phyloP scores from a whole-genome alignment of 2,888 invertebrate species.

The Tethea ocularis region DNA sequence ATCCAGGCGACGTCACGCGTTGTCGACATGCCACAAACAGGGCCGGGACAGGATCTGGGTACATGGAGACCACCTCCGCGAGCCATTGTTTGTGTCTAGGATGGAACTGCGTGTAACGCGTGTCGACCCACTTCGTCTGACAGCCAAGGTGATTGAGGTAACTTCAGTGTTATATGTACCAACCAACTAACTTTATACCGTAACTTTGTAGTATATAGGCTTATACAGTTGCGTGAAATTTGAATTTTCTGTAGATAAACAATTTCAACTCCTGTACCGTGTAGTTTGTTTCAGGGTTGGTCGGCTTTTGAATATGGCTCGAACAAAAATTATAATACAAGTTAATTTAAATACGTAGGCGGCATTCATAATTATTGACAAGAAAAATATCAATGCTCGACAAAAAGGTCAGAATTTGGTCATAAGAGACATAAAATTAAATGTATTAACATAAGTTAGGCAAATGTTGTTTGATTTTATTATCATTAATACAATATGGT shows the following conservation, averaged over 20 bases:
- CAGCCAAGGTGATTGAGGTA: conserved; percentile 15
- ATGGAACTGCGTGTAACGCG: conserved; percentile 5
- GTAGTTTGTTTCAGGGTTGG: too few species aligned
- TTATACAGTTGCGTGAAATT: too few species aligned
- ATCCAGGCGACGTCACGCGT: neutral
- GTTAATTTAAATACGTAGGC: too few species aligned
- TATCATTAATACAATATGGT: neutral
- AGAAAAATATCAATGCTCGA: neutral
- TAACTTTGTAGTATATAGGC: too few species aligned
- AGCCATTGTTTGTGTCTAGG: conserved; percentile 5
- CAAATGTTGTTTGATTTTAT: neutral
- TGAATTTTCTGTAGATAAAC: too few species aligned
- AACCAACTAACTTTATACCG: neutral
- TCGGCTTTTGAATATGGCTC: too few species aligned
- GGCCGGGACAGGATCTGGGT: neutral
- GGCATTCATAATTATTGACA: neutral
- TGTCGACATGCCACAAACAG: neutral
- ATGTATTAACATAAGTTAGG: neutral
- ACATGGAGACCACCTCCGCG: conserved; percentile 6
- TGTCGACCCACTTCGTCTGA: conserved; percentile 13
- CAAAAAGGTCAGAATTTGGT: too few species aligned
- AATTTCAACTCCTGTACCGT: too few species aligned
- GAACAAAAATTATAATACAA: too few species aligned
- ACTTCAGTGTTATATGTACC: neutral
- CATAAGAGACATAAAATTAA: neutral